Conservation (phyloP, 2,888 invertebrate species). For the Listrodromus nycthemerus region DNA sequence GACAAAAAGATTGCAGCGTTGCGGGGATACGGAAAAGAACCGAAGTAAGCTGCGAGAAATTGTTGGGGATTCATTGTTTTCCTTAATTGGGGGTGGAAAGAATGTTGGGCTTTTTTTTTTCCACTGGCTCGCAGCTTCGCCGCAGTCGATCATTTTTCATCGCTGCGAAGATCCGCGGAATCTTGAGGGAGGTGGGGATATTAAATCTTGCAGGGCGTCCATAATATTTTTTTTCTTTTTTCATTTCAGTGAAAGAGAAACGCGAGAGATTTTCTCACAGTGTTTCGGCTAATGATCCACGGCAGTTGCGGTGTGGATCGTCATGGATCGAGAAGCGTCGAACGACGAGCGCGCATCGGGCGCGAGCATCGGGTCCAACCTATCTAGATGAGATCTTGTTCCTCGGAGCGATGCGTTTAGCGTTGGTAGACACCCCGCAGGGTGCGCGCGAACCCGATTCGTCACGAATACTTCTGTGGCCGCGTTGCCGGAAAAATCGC, state of each 20-base stretch:
- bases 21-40: neutral
- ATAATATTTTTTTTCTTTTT: slow-evolving; percentile 41
- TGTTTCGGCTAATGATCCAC: slow-evolving; percentile 78
- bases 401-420: slow-evolving; percentile 71
- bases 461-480: slow-evolving; percentile 77
- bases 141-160: slow-evolving; percentile 55
- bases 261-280: slow-evolving; percentile 58
- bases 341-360: slow-evolving; percentile 71
- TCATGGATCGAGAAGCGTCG: slow-evolving; percentile 46
- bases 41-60: slow-evolving; percentile 25
- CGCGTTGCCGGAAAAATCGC: slow-evolving; percentile 75
- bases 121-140: neutral
- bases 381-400: slow-evolving; percentile 84
- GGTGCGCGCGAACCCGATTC: slow-evolving; percentile 75
- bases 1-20: slow-evolving; percentile 36
- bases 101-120: slow-evolving; percentile 5
- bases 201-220: slow-evolving; percentile 61
- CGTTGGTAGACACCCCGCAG: slow-evolving; percentile 12
- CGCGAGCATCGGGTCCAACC: slow-evolving; percentile 77
- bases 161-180: slow-evolving; percentile 46
- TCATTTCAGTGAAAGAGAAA: slow-evolving; percentile 51
- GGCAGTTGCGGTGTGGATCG: slow-evolving; percentile 73
- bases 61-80: slow-evolving; percentile 41
- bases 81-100: slow-evolving; percentile 53
- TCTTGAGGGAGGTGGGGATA: slow-evolving; percentile 20